Conservation (phyloP, 2,888 invertebrate genomes). For the Epinotia demarniana region DNA sequence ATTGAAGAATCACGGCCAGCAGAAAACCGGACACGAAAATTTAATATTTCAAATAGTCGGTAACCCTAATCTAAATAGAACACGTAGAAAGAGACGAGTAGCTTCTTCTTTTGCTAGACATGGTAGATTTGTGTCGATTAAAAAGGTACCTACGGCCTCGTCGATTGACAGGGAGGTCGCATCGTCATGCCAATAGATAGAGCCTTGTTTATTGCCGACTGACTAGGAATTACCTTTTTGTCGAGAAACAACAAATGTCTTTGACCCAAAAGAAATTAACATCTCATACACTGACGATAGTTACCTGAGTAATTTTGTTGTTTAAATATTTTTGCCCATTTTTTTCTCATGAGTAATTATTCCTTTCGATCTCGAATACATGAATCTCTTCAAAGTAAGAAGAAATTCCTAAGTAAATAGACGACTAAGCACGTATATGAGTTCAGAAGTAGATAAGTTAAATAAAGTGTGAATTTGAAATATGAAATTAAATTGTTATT, state of each 20-base stretch:
- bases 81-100: too few relatives aligned
- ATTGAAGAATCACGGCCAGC: too few relatives aligned
- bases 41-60: too few relatives aligned
- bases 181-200: not conserved
- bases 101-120: too few relatives aligned
- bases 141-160: not conserved
- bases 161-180: not conserved
- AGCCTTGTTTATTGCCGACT: not conserved
- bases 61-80: too few relatives aligned
- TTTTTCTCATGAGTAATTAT: not conserved
- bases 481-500: constrained; percentile 34
- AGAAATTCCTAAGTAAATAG: constrained; percentile 3
- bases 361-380: constrained; percentile 31
- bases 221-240: not conserved
- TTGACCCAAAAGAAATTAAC: not conserved
- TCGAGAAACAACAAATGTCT: not conserved
- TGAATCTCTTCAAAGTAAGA: constrained; percentile 29
- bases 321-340: too few relatives aligned
- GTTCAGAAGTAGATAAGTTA: constrained; percentile 10
- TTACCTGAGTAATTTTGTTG: too few relatives aligned
- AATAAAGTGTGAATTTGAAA: constrained; percentile 17
- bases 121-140: not conserved
- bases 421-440: not conserved
- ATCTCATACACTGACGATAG: not conserved
- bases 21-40: too few relatives aligned